Evolutionary conservation across 2,888 invertebrate species (phyloP), one percentile per base, ranked within the genome.

Genomic region (Ditula angustiorana): DNA sequence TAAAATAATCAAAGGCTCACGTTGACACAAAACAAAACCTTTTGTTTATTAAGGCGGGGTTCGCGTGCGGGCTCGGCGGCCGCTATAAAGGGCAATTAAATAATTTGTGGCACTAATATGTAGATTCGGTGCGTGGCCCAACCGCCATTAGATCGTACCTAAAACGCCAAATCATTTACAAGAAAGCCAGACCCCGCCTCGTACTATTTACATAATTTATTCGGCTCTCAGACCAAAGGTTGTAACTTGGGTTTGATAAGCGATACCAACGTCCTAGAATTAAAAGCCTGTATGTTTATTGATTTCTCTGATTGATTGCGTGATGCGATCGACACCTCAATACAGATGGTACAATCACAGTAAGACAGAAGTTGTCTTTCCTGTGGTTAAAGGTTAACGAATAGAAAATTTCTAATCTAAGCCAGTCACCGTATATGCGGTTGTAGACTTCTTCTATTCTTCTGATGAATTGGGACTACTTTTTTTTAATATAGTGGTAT

Each of bases 151-250:
- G 61, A 44, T 50, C 63, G 63, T 80, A 83, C 79, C 79, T 78
- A 83, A 87, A 90, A 87, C 88, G 86, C 81, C 87, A 89, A 88
- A 89, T 86, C 89, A 90, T 91, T 90, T 90, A 89, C 88, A 86
- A 89, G 87, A 88, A 90, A 92, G 88, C 89, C 86, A 89, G 86
- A 87, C 83, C 86, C 86, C 85, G 81, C 87, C 86, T 86, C 78
- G 79, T 77, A 82, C 72, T 86, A 92, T 92, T 90, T 90, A 89
- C 91, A 91, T 92, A 92, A 91, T 91, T 91, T 92, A 91, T 91
- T 87, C 91, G 81, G 70, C 68, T 71, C 74, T 74, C 70, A 67
- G 55, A 47, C 71, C 71, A 72, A 80, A 69, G 64, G 73, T 77
- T 83, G 81, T 56, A 74, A 66, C 74, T 71, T 60, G 67, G 7